Evolutionary conservation across 2,113 vertebrate species (phyloP).

Genomic region (Psephotus haematonotus): DNA sequence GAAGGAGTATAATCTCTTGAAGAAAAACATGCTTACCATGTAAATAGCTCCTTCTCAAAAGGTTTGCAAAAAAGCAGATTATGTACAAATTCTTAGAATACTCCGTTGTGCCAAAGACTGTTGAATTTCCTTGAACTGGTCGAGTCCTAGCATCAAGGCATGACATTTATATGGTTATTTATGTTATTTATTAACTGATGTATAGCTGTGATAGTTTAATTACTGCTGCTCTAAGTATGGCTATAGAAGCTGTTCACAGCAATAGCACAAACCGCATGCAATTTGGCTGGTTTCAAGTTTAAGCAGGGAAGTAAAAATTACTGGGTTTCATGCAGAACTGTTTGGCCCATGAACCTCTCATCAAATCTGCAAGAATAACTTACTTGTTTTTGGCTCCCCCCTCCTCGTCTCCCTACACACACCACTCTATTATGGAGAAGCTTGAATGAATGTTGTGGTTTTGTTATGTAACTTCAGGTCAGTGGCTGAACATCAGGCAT

Average conservation of each 20-base stretch:
- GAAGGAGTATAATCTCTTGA: constrained; percentile 64
- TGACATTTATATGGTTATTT: constrained; percentile 49
- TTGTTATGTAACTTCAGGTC: not conserved
- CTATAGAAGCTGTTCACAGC: not conserved
- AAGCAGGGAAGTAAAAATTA: constrained; percentile 49
- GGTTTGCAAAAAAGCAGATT: constrained; percentile 59
- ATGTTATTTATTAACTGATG: constrained; percentile 43
- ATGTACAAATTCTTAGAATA: constrained; percentile 65
- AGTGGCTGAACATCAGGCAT: not conserved
- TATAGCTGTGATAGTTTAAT: constrained; percentile 40
- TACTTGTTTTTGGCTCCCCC: constrained; percentile 13
- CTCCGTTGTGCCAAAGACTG: not conserved
- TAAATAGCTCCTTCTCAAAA: constrained; percentile 66
- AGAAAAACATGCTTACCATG: constrained; percentile 68
- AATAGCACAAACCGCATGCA: constrained; percentile 21
- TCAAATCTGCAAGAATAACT: constrained; percentile 59
- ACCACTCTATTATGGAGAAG: not conserved
- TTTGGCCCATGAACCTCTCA: constrained; percentile 56
- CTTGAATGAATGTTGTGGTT: not conserved
- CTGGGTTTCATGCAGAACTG: constrained; percentile 37
- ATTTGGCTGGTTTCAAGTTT: not conserved
- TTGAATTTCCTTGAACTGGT: constrained; percentile 25
- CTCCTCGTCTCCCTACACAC: not conserved
- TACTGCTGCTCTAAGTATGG: not conserved
- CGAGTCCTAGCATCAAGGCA: not conserved